Percentiles rank a stretch among this genome's conserved stretches.
These are phyloP conservation scores for Nephotettix cincticeps DNA, from an alignment of 1,140 invertebrate genomes.

Conservation along the genomic window DNA sequence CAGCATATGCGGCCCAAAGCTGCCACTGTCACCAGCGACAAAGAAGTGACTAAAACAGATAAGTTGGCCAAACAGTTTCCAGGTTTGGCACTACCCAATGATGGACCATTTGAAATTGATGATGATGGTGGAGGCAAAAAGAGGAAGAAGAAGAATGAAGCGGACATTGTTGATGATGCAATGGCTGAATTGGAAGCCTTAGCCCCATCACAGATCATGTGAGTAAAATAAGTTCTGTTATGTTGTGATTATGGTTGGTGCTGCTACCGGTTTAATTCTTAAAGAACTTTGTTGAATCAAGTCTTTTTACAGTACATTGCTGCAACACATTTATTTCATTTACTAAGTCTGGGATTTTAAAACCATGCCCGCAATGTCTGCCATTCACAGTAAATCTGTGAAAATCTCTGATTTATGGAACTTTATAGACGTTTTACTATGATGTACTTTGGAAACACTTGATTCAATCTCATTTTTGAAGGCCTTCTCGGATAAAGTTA, in stretches of 20 bases:
- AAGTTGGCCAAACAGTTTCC: conserved; percentile 79
- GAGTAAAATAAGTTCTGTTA: too few species aligned
- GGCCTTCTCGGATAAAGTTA: too few species aligned
- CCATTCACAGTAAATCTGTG: too few species aligned
- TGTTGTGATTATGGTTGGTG: too few species aligned
- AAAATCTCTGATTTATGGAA: too few species aligned
- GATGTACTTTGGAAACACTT: too few species aligned
- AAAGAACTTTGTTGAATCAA: too few species aligned
- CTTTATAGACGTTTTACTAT: too few species aligned
- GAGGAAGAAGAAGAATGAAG: conserved; percentile 49
- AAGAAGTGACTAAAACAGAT: conserved; percentile 51
- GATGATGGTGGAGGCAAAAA: conserved; percentile 39
- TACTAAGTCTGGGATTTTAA: too few species aligned
- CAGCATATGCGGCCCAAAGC: conserved; percentile 85
- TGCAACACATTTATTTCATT: neutral
- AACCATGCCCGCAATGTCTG: too few species aligned
- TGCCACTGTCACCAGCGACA: conserved; percentile 40
- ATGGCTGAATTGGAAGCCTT: conserved; percentile 90
- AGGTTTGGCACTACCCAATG: conserved; percentile 87
- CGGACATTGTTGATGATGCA: conserved; percentile 69
- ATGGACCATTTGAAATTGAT: conserved; percentile 35
- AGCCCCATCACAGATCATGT: conserved; percentile 59
- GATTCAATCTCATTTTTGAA: too few species aligned
- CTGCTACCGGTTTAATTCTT: too few species aligned
- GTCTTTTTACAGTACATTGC: neutral